These are phyloP conservation scores for Haliaeetus leucogaster DNA, from an alignment of 2,113 vertebrate genomes.

Conservation along the genomic window DNA sequence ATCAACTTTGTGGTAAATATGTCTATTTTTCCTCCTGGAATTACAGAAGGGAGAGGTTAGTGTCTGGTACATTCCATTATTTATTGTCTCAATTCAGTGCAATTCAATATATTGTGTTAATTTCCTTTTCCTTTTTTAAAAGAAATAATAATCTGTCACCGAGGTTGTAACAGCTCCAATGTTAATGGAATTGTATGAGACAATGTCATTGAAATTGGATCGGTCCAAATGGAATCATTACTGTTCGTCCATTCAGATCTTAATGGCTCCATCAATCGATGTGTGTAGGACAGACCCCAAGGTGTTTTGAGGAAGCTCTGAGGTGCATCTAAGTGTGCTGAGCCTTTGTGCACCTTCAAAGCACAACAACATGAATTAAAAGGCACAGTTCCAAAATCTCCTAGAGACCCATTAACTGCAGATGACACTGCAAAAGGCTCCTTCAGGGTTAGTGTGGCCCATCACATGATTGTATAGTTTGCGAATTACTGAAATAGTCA, in stretches of 20 bases:
- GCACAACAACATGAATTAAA: neutral
- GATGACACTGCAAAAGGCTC: neutral
- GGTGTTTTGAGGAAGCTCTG: slow-evolving; percentile 51
- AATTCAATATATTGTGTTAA: slow-evolving; percentile 72
- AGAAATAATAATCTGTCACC: slow-evolving; percentile 72
- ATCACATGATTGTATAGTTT: neutral
- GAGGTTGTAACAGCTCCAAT: slow-evolving; percentile 48
- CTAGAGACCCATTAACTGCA: neutral
- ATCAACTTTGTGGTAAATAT: slow-evolving; percentile 68
- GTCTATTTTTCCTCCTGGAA: slow-evolving; percentile 62
- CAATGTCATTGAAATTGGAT: slow-evolving; percentile 68
- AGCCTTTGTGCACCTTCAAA: slow-evolving; percentile 8
- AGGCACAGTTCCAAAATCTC: slow-evolving; percentile 17
- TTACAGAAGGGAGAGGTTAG: slow-evolving; percentile 52
- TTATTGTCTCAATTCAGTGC: slow-evolving; percentile 65
- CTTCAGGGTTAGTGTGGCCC: neutral
- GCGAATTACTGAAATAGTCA: neutral
- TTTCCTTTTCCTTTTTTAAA: slow-evolving; percentile 68
- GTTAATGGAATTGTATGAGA: slow-evolving; percentile 67
- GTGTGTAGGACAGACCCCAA: slow-evolving; percentile 53
- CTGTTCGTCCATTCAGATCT: slow-evolving; percentile 39
- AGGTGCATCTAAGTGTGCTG: slow-evolving; percentile 10
- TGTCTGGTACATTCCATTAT: slow-evolving; percentile 59
- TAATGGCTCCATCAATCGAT: slow-evolving; percentile 72
- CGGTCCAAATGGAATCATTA: slow-evolving; percentile 55